Conservation (phyloP, 2,797 vertebrate species). For the Halcyon badia region DNA sequence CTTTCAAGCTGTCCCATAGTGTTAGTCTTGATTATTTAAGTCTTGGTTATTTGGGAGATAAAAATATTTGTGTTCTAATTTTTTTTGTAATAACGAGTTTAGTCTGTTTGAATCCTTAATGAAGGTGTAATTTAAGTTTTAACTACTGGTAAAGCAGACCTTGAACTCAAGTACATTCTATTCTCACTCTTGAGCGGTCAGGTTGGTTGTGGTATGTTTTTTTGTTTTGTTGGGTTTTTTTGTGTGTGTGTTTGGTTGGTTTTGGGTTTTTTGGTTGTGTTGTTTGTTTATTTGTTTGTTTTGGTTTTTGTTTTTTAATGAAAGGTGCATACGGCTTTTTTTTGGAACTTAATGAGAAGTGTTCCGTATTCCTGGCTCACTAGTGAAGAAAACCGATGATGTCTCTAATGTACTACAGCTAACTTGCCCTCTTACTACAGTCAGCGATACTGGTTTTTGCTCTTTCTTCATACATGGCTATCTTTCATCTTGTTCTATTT, state of each 20-base stretch:
- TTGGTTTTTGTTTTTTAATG: background rate
- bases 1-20: background rate
- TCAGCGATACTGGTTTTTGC: background rate
- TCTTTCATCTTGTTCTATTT: constrained; percentile 3
- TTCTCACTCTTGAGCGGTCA: background rate
- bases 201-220: too few relatives aligned
- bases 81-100: background rate
- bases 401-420: background rate
- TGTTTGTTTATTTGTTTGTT: too few relatives aligned
- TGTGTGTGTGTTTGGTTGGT: too few relatives aligned
- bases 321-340: background rate
- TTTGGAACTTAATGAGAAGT: background rate
- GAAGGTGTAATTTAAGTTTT: background rate
- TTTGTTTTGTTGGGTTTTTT: too few relatives aligned
- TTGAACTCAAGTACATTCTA: background rate
- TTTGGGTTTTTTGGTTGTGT: background rate
- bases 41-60: background rate
- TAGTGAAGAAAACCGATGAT: background rate
- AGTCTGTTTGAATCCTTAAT: background rate
- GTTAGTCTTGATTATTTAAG: background rate
- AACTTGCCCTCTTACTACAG: background rate
- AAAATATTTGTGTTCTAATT: background rate
- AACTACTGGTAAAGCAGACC: background rate
- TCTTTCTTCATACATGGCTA: background rate
- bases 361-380: background rate